These are phyloP conservation scores for Sterrhoptilus dennistouni DNA, from an alignment of 2,113 vertebrate species.

Conservation along the genomic window DNA sequence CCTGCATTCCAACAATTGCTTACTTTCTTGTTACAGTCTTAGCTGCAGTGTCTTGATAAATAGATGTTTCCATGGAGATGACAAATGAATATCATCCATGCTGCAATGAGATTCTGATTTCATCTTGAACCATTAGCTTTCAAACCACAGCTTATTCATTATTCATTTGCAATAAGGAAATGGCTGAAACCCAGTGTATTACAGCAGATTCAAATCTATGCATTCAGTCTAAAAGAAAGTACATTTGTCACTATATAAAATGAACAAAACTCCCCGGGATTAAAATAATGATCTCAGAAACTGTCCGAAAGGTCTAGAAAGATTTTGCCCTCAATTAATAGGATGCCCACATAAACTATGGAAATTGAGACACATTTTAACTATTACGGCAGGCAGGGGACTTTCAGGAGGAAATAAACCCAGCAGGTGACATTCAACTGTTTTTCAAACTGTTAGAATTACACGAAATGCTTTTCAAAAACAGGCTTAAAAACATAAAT, in stretches of 20 bases:
- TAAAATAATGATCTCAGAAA: neutral
- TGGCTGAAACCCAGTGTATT: constrained; percentile 51
- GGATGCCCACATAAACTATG: neutral
- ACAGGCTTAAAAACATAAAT: neutral
- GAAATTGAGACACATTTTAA: neutral
- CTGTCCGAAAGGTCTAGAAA: neutral
- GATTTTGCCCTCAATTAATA: neutral
- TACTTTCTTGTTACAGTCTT: constrained; percentile 37
- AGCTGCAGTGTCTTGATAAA: constrained; percentile 59
- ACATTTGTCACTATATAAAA: neutral
- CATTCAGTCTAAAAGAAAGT: neutral
- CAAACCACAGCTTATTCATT: constrained; percentile 73
- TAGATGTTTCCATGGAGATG: constrained; percentile 73
- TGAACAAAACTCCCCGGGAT: neutral
- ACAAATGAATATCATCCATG: constrained; percentile 64
- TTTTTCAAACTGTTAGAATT: neutral
- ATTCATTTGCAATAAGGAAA: constrained; percentile 73
- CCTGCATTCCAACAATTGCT: neutral
- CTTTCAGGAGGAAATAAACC: neutral
- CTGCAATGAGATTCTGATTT: constrained; percentile 70
- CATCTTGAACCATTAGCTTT: constrained; percentile 75
- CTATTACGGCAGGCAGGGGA: neutral
- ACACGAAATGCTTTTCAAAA: neutral
- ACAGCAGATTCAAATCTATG: constrained; percentile 22
- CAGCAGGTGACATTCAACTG: neutral